Base-by-base conservation (phyloP, 2,113 vertebrate species). In the Herpetotheres cachinnans region DNA sequence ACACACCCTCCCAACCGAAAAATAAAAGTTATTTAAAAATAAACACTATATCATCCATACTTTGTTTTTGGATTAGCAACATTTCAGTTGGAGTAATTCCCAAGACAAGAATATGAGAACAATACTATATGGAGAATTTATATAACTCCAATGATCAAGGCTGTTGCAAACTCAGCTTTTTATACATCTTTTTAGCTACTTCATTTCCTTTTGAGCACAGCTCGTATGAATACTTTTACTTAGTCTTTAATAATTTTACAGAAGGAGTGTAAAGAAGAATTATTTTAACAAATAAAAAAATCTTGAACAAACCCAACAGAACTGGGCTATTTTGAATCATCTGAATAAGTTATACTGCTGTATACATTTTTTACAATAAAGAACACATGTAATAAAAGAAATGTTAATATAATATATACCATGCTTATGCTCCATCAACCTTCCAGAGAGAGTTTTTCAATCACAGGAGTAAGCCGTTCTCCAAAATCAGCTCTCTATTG, bases 401-500 rank as follows among this genome's bases (percentile, higher is more conserved):
- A 97, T 54, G 47, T 86, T 94, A 96, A 96, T 95, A 70, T 91
- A 90, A 96, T 83, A 90, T 95, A 95, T 98, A 98, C 97, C 98
- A 98, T 97, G 95, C 96, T 96, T 11, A 81, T 95, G 96, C 91
- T 96, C 90, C 97, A 97, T 97, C 81, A 93, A 89, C 94, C 93
- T 97, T 98, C 95, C 97, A 97, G 83, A 78, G 34, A 81, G 58
- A 96, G 94, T 97, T 94, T 95, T 97, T 97, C 97, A 98, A 92
- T 97, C 97, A 97, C 96, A 97, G 96, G 97, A 96, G 97, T 91
- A 96, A 97, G 87, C 74, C 55, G 16, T 94, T 97, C 94, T 98
- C 95, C 97, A 97, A 93, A 98, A 98, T 84, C 97, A 97, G 97
- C 93, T 98, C 96, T 98, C 96, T 98, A 98, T 92, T 96, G 92